phyloP scores from a whole-genome alignment of 2,888 invertebrate genomes.

The Agrenia bidenticulata region DNA sequence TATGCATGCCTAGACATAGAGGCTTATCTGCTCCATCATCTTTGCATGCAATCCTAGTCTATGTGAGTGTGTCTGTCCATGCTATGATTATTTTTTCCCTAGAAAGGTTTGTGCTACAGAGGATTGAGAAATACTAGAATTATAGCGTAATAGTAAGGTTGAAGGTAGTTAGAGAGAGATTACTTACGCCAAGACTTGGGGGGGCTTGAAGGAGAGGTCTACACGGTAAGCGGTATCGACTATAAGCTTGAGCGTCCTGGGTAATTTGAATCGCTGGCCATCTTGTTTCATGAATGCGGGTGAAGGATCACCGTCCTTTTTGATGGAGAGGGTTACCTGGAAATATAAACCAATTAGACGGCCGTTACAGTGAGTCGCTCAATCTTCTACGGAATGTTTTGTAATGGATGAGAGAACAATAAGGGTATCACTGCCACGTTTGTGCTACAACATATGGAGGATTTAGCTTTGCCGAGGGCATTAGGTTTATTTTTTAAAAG shows the following conservation, averaged over 20 bases:
- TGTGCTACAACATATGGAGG: not conserved
- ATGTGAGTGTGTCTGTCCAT: no score
- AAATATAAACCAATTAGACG: conserved; percentile 11
- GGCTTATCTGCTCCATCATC: no score
- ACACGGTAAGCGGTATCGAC: conserved; percentile 59
- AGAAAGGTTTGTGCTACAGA: no score
- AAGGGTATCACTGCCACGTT: no score
- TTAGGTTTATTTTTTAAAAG: not conserved
- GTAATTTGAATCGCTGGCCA: conserved; percentile 61
- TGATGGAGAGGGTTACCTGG: conserved; percentile 59
- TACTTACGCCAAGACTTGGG: conserved; percentile 61
- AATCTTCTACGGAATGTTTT: no score
- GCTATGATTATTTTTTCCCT: no score
- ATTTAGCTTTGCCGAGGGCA: not conserved
- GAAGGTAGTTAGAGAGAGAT: no score
- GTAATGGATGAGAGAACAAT: not conserved
- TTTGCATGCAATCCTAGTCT: no score
- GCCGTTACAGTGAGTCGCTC: no score
- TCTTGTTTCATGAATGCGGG: conserved; percentile 64
- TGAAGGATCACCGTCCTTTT: conserved; percentile 59
- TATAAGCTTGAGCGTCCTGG: conserved; percentile 60
- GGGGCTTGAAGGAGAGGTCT: conserved; percentile 62
- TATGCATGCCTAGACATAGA: no score
- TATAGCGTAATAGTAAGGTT: no score
- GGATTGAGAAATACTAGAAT: no score